Conservation (phyloP, 2,888 invertebrate species). For the Tinea pellionella region DNA sequence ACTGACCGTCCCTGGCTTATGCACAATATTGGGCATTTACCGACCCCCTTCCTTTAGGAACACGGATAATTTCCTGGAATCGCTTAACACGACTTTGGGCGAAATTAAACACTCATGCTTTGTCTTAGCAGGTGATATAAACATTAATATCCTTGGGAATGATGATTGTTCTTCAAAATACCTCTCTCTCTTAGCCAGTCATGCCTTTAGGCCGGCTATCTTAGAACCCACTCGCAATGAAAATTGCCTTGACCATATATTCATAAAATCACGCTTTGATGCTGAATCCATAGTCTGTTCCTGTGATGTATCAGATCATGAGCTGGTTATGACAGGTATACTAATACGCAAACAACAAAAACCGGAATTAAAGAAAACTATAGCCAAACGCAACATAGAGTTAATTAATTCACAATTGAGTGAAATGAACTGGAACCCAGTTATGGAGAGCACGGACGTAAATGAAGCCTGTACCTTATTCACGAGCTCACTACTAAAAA, state of each 20-base stretch:
- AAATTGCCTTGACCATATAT: conserved; percentile 18
- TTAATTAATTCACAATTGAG: neutral
- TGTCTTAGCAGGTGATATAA: conserved; percentile 19
- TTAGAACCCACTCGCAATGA: conserved; percentile 16
- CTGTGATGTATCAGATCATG: conserved; percentile 14
- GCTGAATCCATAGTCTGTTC: conserved; percentile 15
- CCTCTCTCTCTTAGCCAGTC: conserved; percentile 16
- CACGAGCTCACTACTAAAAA: no score
- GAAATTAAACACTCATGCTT: neutral
- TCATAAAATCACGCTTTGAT: neutral
- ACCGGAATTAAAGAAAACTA: neutral
- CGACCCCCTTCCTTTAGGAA: conserved; percentile 18
- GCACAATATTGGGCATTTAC: conserved; percentile 15
- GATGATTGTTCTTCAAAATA: conserved; percentile 5
- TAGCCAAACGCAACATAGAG: neutral
- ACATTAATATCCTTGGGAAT: conserved; percentile 15
- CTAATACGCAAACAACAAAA: neutral
- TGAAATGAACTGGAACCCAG: neutral
- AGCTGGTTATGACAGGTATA: conserved; percentile 8
- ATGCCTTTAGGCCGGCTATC: conserved; percentile 15
- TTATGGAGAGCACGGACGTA: neutral
- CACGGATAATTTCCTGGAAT: conserved; percentile 14
- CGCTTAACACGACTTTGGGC: neutral
- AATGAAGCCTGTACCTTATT: no score
- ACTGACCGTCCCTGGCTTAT: neutral